Conservation (phyloP, 2,888 invertebrate species). For the Busseola fusca region DNA sequence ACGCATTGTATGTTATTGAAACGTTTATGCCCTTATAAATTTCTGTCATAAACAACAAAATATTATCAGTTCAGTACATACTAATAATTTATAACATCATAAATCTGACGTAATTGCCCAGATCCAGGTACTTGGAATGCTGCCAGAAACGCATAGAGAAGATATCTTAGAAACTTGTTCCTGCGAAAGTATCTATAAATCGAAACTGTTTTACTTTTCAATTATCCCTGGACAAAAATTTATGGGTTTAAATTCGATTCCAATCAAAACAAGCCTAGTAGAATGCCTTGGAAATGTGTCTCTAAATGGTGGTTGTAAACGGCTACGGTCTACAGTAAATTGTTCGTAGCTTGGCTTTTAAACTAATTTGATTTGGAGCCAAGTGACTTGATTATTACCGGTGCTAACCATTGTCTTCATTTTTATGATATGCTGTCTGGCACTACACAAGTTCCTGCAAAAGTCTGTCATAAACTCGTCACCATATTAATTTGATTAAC, state of each 20-base stretch:
- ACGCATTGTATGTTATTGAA: conserved; percentile 43
- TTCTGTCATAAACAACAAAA: conserved; percentile 41
- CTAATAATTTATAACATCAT: conserved; percentile 55
- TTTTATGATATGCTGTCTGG: conserved; percentile 26
- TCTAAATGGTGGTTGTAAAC: conserved; percentile 37
- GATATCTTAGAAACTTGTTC: conserved; percentile 44
- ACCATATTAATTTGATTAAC: conserved; percentile 11
- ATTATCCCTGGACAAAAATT: conserved; percentile 53
- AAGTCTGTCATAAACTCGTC: conserved; percentile 36
- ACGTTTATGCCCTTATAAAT: conserved; percentile 39
- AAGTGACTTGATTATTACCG: conserved; percentile 47
- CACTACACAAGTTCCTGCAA: conserved; percentile 17
- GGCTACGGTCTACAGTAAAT: conserved; percentile 25
- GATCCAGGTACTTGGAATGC: conserved; percentile 53
- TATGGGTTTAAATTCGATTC: conserved; percentile 47
- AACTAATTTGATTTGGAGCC: conserved; percentile 54
- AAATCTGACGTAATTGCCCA: conserved; percentile 54
- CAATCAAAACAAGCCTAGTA: conserved; percentile 54
- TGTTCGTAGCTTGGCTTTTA: conserved; percentile 24
- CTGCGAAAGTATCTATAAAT: conserved; percentile 43
- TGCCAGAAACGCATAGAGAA: conserved; percentile 50
- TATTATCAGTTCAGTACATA: conserved; percentile 41
- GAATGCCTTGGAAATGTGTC: conserved; percentile 39
- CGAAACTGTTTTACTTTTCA: conserved; percentile 51
- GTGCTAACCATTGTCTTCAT: conserved; percentile 42